phyloP scores from a whole-genome alignment of 2,113 vertebrate genomes.

The Caracal caracal region DNA sequence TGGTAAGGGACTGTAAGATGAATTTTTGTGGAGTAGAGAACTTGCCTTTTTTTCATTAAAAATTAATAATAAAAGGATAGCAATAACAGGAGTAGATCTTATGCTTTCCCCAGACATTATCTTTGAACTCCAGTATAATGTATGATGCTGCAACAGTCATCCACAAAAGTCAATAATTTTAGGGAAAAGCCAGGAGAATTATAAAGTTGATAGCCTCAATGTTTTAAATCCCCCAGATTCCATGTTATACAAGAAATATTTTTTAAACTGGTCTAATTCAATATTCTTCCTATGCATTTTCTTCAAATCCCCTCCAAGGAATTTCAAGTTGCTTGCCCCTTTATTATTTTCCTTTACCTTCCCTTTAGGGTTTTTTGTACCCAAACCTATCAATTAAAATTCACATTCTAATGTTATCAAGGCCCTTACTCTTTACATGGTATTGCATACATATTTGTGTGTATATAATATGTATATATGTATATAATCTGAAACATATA shows the following conservation, averaged over 20 bases:
- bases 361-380: not conserved
- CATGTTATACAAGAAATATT: not conserved
- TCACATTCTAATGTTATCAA: not conserved
- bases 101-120: not conserved
- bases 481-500: not conserved
- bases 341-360: not conserved
- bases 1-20: not conserved
- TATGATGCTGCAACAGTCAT: not conserved
- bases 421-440: not conserved
- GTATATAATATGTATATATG: not conserved
- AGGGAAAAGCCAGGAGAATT: not conserved
- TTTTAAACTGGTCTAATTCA: not conserved
- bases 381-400: not conserved
- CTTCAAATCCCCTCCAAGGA: not conserved
- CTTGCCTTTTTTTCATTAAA: not conserved
- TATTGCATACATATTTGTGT: not conserved
- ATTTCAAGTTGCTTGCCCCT: not conserved
- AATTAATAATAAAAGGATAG: not conserved
- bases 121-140: not conserved
- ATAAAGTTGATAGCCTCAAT: not conserved
- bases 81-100: not conserved
- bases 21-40: not conserved
- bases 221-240: not conserved
- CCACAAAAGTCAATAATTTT: not conserved
- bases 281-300: not conserved